phyloP scores from a whole-genome alignment of 2,888 invertebrate species.

The Megamerina dolium region DNA sequence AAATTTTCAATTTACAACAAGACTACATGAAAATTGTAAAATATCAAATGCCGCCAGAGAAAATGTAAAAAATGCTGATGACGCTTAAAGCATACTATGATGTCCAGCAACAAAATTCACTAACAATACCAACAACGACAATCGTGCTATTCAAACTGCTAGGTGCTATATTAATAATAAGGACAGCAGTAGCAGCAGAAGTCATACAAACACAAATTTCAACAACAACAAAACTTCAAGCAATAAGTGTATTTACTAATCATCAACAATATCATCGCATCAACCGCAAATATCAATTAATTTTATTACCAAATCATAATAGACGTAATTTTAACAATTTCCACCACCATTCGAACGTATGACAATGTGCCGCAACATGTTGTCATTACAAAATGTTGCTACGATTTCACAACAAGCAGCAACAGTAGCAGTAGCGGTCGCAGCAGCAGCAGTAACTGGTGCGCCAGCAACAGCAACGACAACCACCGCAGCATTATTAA shows the following conservation, averaged over 20 bases:
- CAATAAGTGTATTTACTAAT: not conserved
- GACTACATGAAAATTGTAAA: no score
- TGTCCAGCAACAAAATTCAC: not conserved
- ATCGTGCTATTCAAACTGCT: slow-evolving; percentile 1
- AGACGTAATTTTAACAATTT: not conserved
- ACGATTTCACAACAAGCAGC: no score
- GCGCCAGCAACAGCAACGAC: slow-evolving; percentile 16
- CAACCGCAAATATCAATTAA: no score
- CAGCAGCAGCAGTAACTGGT: slow-evolving; percentile 12
- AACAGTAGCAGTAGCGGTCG: no score
- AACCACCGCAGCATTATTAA: slow-evolving; percentile 3
- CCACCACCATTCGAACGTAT: not conserved
- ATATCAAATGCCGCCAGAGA: no score
- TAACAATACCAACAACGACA: slow-evolving; percentile 3
- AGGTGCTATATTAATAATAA: not conserved
- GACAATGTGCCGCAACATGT: not conserved
- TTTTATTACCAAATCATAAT: not conserved
- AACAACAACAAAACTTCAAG: not conserved
- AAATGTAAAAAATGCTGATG: slow-evolving; percentile 9
- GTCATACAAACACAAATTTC: slow-evolving; percentile 2
- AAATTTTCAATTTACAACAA: no score
- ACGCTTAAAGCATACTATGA: not conserved
- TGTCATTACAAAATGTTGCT: not conserved
- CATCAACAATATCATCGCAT: slow-evolving; percentile 3
- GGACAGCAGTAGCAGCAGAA: not conserved